Evolutionary conservation across 2,888 invertebrate genomes (phyloP), one percentile per base, ranked within the genome.

Genomic region (Druceiella hillmani): DNA sequence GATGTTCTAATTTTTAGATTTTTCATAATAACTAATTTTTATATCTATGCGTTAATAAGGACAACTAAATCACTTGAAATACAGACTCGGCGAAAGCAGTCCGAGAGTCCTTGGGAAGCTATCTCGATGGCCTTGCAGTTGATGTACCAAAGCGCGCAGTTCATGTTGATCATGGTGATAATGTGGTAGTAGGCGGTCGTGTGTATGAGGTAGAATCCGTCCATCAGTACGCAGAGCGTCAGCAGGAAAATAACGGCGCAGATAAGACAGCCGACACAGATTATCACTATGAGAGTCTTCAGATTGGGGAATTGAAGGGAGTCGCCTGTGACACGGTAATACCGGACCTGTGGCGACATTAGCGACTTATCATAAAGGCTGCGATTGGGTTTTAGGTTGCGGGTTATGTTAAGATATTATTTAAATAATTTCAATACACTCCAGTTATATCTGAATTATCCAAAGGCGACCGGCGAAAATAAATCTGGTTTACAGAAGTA

Each of bases 131-230:
- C 81, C 51, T 76, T 70, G 41, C 79, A 80, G 54, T 81, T 82
- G 36, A 81, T 81, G 50, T 79, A 81, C 81, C 81, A 81, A 2
- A 82, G 61, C 0, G 81, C 79, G 43, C 79, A 80, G 53, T 81
- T 81, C 82, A 82, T 82, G 50, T 82, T 82, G 33, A 81, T 78
- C 78, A 80, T 81, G 0, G 74, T 81, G 17, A 81, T 77, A 29
- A 81, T 80, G 49, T 82, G 82, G 51, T 75, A 75, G 52, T 79
- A 79, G 0, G 77, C 78, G 2, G 61, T 55, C 1, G 81, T 81
- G 49, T 81, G 81, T 52, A 74, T 72, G 7, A 81, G 53, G 3
- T 76, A 70, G 54, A 79, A 82, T 1, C 81, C 81, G 29, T 80
- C 80, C 40, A 81, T 53, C 9, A 81, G 56, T 2, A 73, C 73